Evolutionary conservation across 2,888 invertebrate species (phyloP), one percentile per base, ranked within the genome.

Genomic region (Eubasilissa splendida): DNA sequence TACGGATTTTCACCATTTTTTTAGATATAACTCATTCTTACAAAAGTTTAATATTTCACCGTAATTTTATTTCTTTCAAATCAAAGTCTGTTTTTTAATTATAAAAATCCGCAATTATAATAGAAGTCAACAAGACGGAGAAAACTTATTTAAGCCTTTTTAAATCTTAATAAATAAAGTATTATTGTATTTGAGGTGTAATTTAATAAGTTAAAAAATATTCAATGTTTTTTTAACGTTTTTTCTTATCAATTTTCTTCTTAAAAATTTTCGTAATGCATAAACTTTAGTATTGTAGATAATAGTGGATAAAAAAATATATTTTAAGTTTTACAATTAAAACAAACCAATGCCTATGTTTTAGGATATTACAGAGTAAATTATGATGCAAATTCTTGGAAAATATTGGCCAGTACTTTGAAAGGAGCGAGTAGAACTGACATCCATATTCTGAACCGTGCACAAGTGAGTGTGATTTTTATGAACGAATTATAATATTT

Each of bases 401-500:
- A 88, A 0, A 86, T 89, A 22, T 90, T 93, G 60, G 86, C 87
- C 2, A 79, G 87, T 1, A 91, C 90, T 50, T 86, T 93, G 8
- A 87, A 88, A n/a, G 82, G 84, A 0, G 86, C 79, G 86, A 82
- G 85, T 14, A 87, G 88, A 65, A 85, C 84, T 9, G 77, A 60
- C 0, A 94, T 96, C 75, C 91, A 94, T 84, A 91, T 92, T 65
- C 87, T 93, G 11, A 95, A 95, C 87, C 91, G 94, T 85, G 96
- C 95, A 4, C 96, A 96, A 88, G 90, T 95, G 80, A 9, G 60
- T 63, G 4, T 63, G n/a, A 8, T 58, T 58, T 8, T n/a, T n/a
- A 58, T 8, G 42, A 63, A 63, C 60, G 9, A 22, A 10, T 22
- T 22, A 14, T 42, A 7, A 7, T 42, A 42, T 42, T 42, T 42